Percentiles rank a stretch among this genome's conserved stretches.
These are phyloP conservation scores for Pterocles burchelli DNA, from an alignment of 2,113 vertebrate genomes.

Conservation along the genomic window DNA sequence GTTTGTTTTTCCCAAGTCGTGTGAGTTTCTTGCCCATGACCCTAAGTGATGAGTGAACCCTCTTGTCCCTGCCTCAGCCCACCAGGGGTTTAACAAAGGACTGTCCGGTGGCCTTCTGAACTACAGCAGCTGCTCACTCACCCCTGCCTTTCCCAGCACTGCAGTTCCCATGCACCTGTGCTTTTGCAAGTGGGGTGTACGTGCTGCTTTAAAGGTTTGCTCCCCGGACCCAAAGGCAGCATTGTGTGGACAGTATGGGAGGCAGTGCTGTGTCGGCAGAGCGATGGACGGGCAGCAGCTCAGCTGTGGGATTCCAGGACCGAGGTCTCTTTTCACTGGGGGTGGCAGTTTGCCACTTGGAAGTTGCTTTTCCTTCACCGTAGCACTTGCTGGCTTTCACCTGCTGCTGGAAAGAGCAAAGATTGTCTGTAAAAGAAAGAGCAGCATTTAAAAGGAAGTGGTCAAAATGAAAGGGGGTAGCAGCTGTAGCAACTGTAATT, in stretches of 20 bases:
- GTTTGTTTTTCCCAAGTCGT: no score
- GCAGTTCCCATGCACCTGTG: not conserved
- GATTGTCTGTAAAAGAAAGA: not conserved
- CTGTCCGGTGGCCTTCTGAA: no score
- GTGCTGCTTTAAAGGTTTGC: not conserved
- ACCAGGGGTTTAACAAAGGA: no score
- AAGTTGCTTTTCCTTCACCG: not conserved
- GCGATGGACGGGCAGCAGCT: not conserved
- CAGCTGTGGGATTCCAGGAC: not conserved
- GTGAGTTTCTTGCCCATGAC: no score
- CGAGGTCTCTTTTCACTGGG: not conserved
- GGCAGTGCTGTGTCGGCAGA: not conserved
- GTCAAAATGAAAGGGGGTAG: not conserved
- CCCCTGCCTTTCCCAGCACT: not conserved
- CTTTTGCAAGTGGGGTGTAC: not conserved
- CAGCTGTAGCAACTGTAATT: not conserved
- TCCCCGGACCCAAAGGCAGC: not conserved
- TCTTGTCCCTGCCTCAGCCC: no score
- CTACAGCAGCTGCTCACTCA: not conserved
- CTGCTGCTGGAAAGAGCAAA: not conserved
- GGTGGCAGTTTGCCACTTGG: not conserved
- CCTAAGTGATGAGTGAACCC: no score
- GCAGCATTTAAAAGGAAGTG: not conserved
- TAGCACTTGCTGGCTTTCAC: not conserved
- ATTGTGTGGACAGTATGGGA: not conserved